Evolutionary conservation across 1,140 invertebrate genomes (phyloP), one percentile per base, ranked within the genome.

Genomic region (Tetragonula clypearis): DNA sequence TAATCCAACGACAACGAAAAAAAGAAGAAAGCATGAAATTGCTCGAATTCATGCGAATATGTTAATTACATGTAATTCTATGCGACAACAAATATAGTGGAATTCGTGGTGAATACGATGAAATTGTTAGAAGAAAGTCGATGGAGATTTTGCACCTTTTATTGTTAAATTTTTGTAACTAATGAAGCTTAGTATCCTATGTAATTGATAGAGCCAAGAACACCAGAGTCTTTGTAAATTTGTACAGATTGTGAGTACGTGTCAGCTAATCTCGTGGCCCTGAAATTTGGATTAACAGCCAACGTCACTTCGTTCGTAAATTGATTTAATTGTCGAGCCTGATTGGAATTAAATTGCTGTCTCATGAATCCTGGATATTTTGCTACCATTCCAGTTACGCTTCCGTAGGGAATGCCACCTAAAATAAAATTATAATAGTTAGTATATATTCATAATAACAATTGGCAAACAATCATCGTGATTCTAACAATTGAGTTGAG

Each of bases 391-490:
- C 94, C 94, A 12, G 90, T 92, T 41, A 94, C 89, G 56, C 93
- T 94, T 72, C 94, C 94, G 41, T 94, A 94, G 2, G 94, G 94
- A 62, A 94, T 94, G 1, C 94, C 94, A 81, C 94, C 93, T 94
- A 82, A 21, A 88, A 88, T 77, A 15, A 72, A 53, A 11, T 14
- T 11, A 21, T n/a, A 84, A 72, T 82, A 17, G 26, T 23, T 26
- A 65, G 8, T 41, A 58, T 6, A 49, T 19, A n/a, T 19, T 17
- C 49, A 8, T 60, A 76, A 26, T 26, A 66, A 66, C 26, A 66
- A 17, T 66, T 60, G 9, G 2, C 21, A 60, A 60, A 23, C 17
- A n/a, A 62, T 0, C 60, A n/a, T n/a, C 60, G 23, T 62, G n/a
- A 9, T n/a, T 62, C 3, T 5, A n/a, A 62, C 12, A 62, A n/a